Evolutionary conservation across 2,888 invertebrate genomes (phyloP).

Genomic region (Dinocampus coccinellae): DNA sequence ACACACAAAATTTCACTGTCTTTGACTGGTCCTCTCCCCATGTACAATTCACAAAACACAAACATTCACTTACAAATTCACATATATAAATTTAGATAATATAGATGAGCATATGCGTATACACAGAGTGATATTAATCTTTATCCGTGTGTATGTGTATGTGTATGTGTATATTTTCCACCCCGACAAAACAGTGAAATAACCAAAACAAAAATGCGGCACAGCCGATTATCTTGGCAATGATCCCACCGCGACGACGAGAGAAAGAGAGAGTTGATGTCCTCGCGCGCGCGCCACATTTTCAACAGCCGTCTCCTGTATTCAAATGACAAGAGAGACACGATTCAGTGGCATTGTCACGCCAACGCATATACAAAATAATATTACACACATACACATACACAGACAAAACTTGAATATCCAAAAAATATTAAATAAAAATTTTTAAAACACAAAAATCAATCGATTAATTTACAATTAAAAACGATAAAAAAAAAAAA

Average conservation of each 20-base stretch:
- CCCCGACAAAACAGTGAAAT: conserved; percentile 45
- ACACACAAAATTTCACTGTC: neutral
- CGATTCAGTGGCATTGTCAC: conserved; percentile 23
- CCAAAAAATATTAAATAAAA: too few species aligned
- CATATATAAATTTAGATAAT: neutral
- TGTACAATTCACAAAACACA: neutral
- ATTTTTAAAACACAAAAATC: too few species aligned
- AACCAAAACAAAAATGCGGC: conserved; percentile 52
- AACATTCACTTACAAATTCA: neutral
- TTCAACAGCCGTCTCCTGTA: conserved; percentile 20
- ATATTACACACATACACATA: neutral
- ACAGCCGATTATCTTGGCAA: conserved; percentile 59
- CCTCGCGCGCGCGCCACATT: conserved; percentile 29
- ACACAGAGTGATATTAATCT: neutral
- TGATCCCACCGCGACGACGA: conserved; percentile 49
- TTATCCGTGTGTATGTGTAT: neutral
- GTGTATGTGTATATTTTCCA: conserved; percentile 7
- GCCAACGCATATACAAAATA: neutral
- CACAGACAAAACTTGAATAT: neutral
- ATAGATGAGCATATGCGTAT: conserved; percentile 2
- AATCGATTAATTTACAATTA: neutral
- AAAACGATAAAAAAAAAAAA: too few species aligned
- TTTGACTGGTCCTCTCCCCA: too few species aligned
- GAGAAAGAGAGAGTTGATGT: conserved; percentile 34
- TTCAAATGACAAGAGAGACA: conserved; percentile 24